Evolutionary conservation across 2,888 invertebrate species (phyloP).

Genomic region (Heteropelma amictum): DNA sequence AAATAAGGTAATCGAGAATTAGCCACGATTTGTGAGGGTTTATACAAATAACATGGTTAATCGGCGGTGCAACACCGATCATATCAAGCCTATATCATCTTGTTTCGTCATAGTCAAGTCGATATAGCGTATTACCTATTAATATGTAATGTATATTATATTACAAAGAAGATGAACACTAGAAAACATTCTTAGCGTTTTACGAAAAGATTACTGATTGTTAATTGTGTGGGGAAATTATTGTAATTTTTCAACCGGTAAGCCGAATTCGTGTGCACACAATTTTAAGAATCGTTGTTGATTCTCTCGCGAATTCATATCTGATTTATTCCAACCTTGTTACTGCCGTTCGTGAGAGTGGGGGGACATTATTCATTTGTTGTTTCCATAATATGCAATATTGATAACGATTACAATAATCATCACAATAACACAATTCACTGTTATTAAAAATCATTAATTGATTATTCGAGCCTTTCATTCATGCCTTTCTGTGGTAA

Average conservation of each 20-base stretch:
- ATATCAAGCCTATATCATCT: constrained; percentile 78
- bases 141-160: constrained; percentile 59
- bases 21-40: constrained; percentile 38
- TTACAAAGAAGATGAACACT: constrained; percentile 1
- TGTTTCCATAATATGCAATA: background rate
- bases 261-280: constrained; percentile 8
- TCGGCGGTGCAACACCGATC: constrained; percentile 70
- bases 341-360: constrained; percentile 6
- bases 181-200: constrained; percentile 64
- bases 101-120: constrained; percentile 67
- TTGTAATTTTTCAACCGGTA: constrained; percentile 2
- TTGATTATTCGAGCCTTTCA: background rate
- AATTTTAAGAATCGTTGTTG: background rate
- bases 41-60: constrained; percentile 60
- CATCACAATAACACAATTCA: constrained; percentile 16
- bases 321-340: background rate
- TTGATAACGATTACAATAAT: constrained; percentile 3
- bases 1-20: constrained; percentile 31
- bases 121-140: constrained; percentile 51
- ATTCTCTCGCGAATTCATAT: background rate
- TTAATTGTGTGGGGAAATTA: constrained; percentile 63
- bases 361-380: constrained; percentile 1
- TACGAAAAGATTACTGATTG: constrained; percentile 68
- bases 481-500: too few relatives aligned
- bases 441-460: background rate